These are phyloP conservation scores for Athripsodes cinereus DNA, from an alignment of 2,888 invertebrate species.

Conservation along the genomic window DNA sequence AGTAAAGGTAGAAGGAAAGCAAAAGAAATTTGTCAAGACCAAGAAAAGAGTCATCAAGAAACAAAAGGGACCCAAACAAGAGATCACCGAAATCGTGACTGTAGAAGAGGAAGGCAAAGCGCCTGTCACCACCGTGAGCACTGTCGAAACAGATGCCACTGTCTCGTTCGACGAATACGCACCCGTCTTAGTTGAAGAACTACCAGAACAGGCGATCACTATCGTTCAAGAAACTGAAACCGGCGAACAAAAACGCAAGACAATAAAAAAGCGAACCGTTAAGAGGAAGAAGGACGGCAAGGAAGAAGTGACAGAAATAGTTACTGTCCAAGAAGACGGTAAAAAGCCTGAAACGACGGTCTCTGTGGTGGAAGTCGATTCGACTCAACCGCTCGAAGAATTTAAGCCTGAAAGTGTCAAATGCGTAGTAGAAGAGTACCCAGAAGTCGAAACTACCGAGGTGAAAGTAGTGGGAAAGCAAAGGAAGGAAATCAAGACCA, in stretches of 20 bases:
- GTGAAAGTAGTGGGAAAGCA: no score
- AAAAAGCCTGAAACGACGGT: constrained; percentile 32
- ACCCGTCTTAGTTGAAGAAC: constrained; percentile 14
- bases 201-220: constrained; percentile 27
- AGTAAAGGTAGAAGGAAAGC: constrained; percentile 29
- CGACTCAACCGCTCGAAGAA: constrained; percentile 26
- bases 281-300: constrained; percentile 18
- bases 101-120: constrained; percentile 33
- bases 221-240: constrained; percentile 2
- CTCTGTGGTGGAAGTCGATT: constrained; percentile 11
- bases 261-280: constrained; percentile 20
- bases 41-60: constrained; percentile 44
- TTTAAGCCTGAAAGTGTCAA: constrained; percentile 35
- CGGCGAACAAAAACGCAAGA: constrained; percentile 4
- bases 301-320: constrained; percentile 28
- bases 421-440: constrained; percentile 30
- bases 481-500: constrained; percentile 30
- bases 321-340: constrained; percentile 32
- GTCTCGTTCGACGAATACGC: not conserved
- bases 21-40: constrained; percentile 32
- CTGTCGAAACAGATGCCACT: constrained; percentile 29
- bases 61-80: constrained; percentile 33
- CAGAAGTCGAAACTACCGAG: constrained; percentile 30
- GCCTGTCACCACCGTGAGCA: constrained; percentile 29
- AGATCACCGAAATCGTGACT: constrained; percentile 45